Conservation (phyloP, 2,888 invertebrate genomes). For the Xylota sylvarum region DNA sequence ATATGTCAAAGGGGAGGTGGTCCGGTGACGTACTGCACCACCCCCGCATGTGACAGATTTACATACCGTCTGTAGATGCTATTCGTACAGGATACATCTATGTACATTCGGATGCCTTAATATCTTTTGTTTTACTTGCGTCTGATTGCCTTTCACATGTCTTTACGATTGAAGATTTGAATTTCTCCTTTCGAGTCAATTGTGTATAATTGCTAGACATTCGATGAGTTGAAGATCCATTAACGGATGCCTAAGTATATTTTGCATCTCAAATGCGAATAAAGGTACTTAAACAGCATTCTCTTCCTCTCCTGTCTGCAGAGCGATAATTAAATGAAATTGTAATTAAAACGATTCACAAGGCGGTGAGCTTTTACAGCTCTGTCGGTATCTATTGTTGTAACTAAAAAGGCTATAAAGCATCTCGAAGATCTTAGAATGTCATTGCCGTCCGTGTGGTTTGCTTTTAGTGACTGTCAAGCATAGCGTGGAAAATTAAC, state of each 20-base stretch:
- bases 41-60: neutral
- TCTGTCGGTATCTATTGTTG: neutral
- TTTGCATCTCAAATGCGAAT: slow-evolving; percentile 29
- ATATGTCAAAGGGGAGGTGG: slow-evolving; percentile 8
- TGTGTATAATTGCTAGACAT: neutral
- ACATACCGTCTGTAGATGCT: neutral
- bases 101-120: slow-evolving; percentile 1
- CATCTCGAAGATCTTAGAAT: neutral
- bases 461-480: neutral
- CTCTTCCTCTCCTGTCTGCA: neutral
- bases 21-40: neutral
- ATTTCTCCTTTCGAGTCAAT: slow-evolving; percentile 35
- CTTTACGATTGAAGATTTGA: neutral
- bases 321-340: slow-evolving; percentile 14
- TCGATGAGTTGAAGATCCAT: slow-evolving; percentile 27
- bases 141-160: neutral
- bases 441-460: slow-evolving; percentile 7
- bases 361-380: neutral
- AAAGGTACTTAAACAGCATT: slow-evolving; percentile 21
- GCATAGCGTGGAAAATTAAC: slow-evolving; percentile 28
- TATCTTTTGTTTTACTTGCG: neutral
- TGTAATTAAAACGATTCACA: slow-evolving; percentile 28
- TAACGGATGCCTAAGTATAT: slow-evolving; percentile 5
- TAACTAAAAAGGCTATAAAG: neutral
- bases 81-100: slow-evolving; percentile 22